Evolutionary conservation across 2,797 vertebrate species (phyloP), one percentile per base, ranked within the genome.

Genomic region (Sus cebifrons): DNA sequence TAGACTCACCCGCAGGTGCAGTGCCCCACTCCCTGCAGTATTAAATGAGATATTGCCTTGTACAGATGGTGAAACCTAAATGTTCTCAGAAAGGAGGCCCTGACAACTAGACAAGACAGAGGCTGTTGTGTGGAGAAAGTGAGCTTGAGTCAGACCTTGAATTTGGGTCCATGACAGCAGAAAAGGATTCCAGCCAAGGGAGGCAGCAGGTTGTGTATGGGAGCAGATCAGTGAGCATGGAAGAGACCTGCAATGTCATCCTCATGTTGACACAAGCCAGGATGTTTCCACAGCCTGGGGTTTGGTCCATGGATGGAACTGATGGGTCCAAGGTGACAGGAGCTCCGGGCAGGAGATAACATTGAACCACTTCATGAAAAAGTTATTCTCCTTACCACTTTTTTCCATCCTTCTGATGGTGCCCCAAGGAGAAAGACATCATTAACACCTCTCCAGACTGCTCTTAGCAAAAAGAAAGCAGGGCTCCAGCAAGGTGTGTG

Each of bases 361-460:
- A 10, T 8, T 18, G 64, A 68, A 40, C 17, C 23, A 13, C 5
- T 2, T 36, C 0, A 0, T 10, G 20, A 81, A 65, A 60, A 84
- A 65, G 44, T 40, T 64, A 52, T 25, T 60, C 65, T 70, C 40
- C 54, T 89, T n/a, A 17, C 27, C 1, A 0, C 23, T 23, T 36
- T n/a, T 86, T 27, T 36, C 2, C 49, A 2, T 58, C 67, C 11
- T 86, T 18, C 23, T 44, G 40, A 52, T 64, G 54, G 44, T 32
- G 17, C 84, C 16, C 84, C 16, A 65, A 60, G 52, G 36, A 85
- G 54, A 23, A 79, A 13, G 20, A 25, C 14, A 27, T 29, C 14
- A 1, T 15, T 13, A 18, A 54, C 21, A 2, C 58, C 32, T 40
- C 17, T 40, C 60, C 36, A 4, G 44, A 2, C 13, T 20, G 20